Evolutionary conservation across 2,113 vertebrate species (phyloP).

Genomic region (Mellivora capensis): DNA sequence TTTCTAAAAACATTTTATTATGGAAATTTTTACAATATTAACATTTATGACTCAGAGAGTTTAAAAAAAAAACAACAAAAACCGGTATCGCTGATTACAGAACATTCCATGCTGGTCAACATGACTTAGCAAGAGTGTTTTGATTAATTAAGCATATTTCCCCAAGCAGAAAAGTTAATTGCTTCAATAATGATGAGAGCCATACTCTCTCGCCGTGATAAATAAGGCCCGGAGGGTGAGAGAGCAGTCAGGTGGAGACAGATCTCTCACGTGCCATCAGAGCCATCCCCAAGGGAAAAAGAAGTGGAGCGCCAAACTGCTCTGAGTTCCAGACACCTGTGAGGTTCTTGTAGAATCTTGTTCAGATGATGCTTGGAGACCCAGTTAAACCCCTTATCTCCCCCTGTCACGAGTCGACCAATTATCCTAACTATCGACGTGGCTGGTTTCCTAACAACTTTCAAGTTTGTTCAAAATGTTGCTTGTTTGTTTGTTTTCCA

Average conservation of each 20-base stretch:
- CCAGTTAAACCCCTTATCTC: not conserved
- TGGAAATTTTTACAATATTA: not conserved
- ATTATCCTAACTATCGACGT: not conserved
- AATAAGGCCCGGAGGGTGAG: not conserved
- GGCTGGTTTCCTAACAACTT: not conserved
- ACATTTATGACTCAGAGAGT: not conserved
- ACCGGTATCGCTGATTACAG: not conserved
- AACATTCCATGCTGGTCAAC: slow-evolving; percentile 45
- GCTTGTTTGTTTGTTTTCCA: not conserved
- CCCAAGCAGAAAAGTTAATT: slow-evolving; percentile 60
- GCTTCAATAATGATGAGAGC: slow-evolving; percentile 53
- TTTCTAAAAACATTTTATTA: not conserved
- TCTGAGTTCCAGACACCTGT: not conserved
- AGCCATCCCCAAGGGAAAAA: not conserved
- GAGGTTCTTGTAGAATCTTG: not conserved
- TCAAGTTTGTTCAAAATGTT: not conserved
- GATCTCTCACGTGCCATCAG: not conserved
- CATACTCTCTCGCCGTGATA: slow-evolving; percentile 28
- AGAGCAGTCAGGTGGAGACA: not conserved
- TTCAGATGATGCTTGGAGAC: not conserved
- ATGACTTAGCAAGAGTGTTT: slow-evolving; percentile 56
- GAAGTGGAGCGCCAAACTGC: not conserved
- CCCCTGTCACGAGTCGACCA: too few species aligned
- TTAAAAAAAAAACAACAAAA: not conserved
- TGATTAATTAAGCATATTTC: slow-evolving; percentile 65